Evolutionary conservation across 2,888 invertebrate species (phyloP), one percentile per base, ranked within the genome.

Genomic region (Nemapogon koenigi): DNA sequence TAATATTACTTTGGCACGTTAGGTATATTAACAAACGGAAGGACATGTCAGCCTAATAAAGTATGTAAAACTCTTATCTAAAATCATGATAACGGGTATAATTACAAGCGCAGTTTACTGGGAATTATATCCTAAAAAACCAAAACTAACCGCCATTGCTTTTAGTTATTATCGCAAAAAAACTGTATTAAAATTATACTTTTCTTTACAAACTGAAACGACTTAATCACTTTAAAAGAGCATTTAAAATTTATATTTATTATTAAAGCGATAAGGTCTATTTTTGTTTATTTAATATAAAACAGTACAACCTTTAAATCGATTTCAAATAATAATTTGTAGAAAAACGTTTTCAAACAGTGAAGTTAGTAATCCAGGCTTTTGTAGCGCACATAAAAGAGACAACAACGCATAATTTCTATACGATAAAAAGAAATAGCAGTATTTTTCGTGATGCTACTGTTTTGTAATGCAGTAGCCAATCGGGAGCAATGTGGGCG

Each of bases 81-180:
- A 57, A 60, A 76, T 76, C 76, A 62, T 57, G 73, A 76, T 75
- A 76, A 59, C 55, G 31, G 47, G 46, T 46, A 52, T 73, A 75
- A 76, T 75, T 76, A 65, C 35, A 55, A 63, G 61, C 66, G 50
- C 55, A 56, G 28, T 28, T 52, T 25, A 55, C 56, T 51, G 56
- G 55, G 59, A 57, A 68, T 68, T 59, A 56, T 62, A 64, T 62
- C 62, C 56, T 55, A 58, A 61, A 56, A 52, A 66, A 57, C 48
- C 48, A 47, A 47, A 42, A 43, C 41, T 13, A 8, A 18, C 59
- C 60, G 63, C 70, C 71, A 72, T 71, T 61, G 57, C 55, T 58
- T n/a, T 57, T 59, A 57, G 59, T 63, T 60, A 70, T 68, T 66
- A 66, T 58, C 50, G 68, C 66, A 44, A 53, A 54, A 57, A 57